These are phyloP conservation scores for Axinella damicornis DNA, from an alignment of 37 sponge, comb jelly and placozoan species.

Conservation along the genomic window DNA sequence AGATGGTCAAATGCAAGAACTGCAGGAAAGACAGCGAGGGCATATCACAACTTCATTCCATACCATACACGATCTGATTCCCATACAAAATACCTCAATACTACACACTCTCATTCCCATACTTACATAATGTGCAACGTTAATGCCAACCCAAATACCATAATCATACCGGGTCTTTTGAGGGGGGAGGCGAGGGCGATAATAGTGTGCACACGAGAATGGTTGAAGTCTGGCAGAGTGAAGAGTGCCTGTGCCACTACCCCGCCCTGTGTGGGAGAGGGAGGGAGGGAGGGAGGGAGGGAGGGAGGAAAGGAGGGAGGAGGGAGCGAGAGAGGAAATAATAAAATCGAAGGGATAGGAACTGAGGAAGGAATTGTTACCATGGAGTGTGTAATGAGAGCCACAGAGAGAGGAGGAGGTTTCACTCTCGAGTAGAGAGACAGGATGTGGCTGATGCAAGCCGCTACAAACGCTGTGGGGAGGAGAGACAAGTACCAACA, in stretches of 20 bases:
- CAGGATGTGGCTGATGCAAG: slow-evolving; percentile 66
- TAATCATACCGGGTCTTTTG: slow-evolving; percentile 23
- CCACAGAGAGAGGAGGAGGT: slow-evolving; percentile 50
- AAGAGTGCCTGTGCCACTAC: slow-evolving; percentile 69
- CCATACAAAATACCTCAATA: no score
- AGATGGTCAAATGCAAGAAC: slow-evolving; percentile 49
- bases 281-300: not conserved
- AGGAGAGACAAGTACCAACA: not conserved
- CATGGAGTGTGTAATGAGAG: slow-evolving; percentile 78
- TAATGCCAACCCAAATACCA: no score
- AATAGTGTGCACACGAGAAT: slow-evolving; percentile 44
- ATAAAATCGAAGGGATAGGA: not conserved
- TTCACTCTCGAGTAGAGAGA: slow-evolving; percentile 42
- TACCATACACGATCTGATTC: no score
- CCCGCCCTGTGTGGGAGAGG: slow-evolving; percentile 57
- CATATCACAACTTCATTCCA: no score
- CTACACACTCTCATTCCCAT: no score
- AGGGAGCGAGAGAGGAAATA: not conserved
- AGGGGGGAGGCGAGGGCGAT: slow-evolving; percentile 76
- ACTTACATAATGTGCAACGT: no score
- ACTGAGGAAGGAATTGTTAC: not conserved
- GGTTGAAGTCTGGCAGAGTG: slow-evolving; percentile 52
- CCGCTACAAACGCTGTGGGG: slow-evolving; percentile 49
- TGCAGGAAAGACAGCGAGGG: not conserved
- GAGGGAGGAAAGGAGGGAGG: not conserved